Evolutionary conservation across 2,797 vertebrate species (phyloP).

Genomic region (Eulemur mongoz): DNA sequence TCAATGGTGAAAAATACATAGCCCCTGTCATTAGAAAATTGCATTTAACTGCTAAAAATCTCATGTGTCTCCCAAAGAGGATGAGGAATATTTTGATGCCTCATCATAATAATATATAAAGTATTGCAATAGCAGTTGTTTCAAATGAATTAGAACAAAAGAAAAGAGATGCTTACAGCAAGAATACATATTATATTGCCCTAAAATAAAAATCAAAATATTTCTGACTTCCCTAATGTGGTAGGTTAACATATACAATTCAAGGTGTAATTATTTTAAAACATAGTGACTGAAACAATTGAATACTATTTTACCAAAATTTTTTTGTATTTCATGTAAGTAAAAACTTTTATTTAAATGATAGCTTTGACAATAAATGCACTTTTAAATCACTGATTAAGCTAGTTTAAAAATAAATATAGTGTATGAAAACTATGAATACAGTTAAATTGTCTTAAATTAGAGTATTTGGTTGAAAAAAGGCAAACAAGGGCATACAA

Average conservation of each 20-base stretch:
- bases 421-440: background rate
- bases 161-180: background rate
- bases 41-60: background rate
- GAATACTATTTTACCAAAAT: background rate
- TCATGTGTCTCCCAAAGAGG: background rate
- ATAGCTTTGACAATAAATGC: background rate
- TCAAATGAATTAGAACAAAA: background rate
- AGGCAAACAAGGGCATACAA: background rate
- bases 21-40: background rate
- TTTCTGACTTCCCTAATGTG: background rate
- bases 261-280: background rate
- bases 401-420: background rate
- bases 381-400: background rate
- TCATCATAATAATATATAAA: background rate
- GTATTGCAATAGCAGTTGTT: background rate
- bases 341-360: background rate
- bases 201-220: background rate
- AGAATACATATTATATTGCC: background rate
- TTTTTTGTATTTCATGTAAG: background rate
- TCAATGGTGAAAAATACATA: background rate
- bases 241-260: background rate
- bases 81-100: background rate
- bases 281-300: background rate
- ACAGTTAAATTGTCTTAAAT: background rate
- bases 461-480: background rate